Percentiles rank a stretch among this genome's conserved stretches.
These are phyloP conservation scores for Delichon dasypus DNA, from an alignment of 2,797 vertebrate genomes.

Conservation along the genomic window DNA sequence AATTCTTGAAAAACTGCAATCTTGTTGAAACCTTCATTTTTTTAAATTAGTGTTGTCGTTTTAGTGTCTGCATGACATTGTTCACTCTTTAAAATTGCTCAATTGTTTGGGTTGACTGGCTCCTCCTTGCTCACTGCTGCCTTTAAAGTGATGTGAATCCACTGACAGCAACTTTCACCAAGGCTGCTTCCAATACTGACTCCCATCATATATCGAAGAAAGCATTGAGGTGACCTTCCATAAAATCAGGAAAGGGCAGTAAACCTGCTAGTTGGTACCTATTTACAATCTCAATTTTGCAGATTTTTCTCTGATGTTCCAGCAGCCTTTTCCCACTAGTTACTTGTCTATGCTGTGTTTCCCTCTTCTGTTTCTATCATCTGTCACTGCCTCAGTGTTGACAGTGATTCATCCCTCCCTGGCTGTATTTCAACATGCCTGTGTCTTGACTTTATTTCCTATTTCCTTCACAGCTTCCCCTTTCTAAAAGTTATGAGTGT, in stretches of 20 bases:
- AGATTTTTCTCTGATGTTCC: not conserved
- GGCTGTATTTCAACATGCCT: not conserved
- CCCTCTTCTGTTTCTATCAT: not conserved
- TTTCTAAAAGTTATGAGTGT: not conserved
- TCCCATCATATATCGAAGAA: not conserved
- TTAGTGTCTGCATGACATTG: not conserved
- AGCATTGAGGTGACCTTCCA: not conserved
- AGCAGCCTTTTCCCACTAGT: not conserved
- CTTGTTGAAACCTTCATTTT: not conserved
- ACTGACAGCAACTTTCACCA: not conserved
- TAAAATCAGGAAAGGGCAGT: not conserved
- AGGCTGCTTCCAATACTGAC: not conserved
- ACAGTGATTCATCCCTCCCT: not conserved
- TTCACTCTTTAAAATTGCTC: not conserved
- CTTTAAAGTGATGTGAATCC: not conserved
- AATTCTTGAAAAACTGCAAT: not conserved
- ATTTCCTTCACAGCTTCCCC: conserved; percentile 4
- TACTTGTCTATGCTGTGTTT: not conserved
- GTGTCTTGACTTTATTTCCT: not conserved
- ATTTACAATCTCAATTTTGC: not conserved
- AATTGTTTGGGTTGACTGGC: not conserved
- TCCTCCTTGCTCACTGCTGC: not conserved
- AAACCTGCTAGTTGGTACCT: rapidly evolving
- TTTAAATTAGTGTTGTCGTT: not conserved
- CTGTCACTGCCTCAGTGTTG: not conserved